Base-by-base conservation (phyloP, 2,797 vertebrate genomes). In the Pipistrellus kuhlii region DNA sequence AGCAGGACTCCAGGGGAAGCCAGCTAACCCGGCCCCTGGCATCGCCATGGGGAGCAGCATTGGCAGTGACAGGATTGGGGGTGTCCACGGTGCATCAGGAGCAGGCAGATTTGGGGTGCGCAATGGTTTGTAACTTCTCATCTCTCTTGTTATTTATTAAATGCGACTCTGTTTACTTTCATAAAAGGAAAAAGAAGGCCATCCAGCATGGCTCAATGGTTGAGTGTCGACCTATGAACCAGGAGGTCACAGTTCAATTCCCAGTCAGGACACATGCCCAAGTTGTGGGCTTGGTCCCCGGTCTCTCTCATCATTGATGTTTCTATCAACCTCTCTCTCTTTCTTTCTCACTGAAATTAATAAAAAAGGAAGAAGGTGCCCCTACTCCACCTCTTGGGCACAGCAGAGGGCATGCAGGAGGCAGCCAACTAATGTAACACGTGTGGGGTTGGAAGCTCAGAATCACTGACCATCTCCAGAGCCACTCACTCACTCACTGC, bases 41-140 rank as follows among this genome's bases (percentile, higher is more conserved):
- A 41, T 7, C 38, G 13, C 32, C 1, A 2, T 8, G 0, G 1
- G n/a, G 27, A 81, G 41, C 20, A 0, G 8, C 32, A 3, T 15
- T 3, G 7, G 32, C 27, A 62, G 59, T 25, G 6, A 62, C 59
- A 62, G 25, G 59, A 62, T 27, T 62, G 59, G 59, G 27, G 59
- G 27, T 62, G 13, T 64, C 53, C 0, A 0, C 18, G 35, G 73
- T 3, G 15, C 51, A 17, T 23, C 53, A 38, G 20, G 9, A 2
- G 7, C 5, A 5, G 12, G 53, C 20, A 0, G 1, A 41, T 2
- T 3, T 3, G 44, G 38, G 27, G 9, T 21, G 1, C 0, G 0
- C 8, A 0, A 35, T 13, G 57, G 64, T 41, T 44, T 71, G 2
- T 17, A 48, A 55, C 46, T 71, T 66, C 77, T 85, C 57, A 5